Conservation (phyloP, 2,113 vertebrate species). For the Nothoprocta pentlandii region DNA sequence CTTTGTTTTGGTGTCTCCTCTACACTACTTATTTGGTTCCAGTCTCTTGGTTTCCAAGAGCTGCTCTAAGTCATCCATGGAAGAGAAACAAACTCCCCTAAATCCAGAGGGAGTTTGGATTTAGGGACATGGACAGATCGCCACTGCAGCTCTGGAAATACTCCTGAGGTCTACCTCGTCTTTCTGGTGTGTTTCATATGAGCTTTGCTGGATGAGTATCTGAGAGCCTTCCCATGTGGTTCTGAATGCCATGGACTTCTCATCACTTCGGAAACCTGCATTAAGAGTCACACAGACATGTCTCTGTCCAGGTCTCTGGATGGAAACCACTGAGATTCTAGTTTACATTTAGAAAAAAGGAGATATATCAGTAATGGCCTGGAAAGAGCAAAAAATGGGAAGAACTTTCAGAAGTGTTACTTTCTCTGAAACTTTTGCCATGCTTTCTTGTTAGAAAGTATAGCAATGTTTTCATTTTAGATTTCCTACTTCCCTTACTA, state of each 20-base stretch:
- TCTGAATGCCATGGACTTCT: background rate
- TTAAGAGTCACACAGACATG: background rate
- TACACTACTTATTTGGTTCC: background rate
- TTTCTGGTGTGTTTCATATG: background rate
- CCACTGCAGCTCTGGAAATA: background rate
- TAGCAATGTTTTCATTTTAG: background rate
- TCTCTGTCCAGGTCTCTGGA: background rate
- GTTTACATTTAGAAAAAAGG: background rate
- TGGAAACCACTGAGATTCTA: background rate
- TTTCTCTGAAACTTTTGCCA: background rate
- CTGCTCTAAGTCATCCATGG: background rate
- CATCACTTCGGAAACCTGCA: background rate
- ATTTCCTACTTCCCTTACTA: background rate
- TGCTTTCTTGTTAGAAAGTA: background rate
- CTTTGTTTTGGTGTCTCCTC: background rate
- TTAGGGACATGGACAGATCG: background rate
- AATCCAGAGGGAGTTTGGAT: background rate
- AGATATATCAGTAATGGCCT: accelerated
- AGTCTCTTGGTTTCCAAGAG: background rate
- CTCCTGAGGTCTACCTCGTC: background rate
- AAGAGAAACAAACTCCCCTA: background rate
- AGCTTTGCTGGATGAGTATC: background rate
- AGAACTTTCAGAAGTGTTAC: background rate
- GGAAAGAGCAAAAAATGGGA: background rate
- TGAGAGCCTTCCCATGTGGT: background rate